phyloP scores from a whole-genome alignment of 2,113 vertebrate genomes.

The Cervus canadensis region DNA sequence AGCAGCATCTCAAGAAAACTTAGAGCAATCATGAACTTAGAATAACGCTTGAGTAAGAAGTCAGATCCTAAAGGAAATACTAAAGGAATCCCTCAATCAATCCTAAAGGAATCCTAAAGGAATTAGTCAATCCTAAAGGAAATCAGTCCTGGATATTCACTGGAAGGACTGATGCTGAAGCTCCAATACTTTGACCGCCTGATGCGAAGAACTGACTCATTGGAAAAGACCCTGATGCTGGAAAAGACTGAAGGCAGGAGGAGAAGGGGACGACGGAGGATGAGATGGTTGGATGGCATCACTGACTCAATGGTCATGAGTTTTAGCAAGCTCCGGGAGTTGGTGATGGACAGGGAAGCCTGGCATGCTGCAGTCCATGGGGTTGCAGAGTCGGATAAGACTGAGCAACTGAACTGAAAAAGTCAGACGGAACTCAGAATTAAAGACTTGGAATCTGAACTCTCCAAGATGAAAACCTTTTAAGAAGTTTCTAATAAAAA shows the following conservation, averaged over 20 bases:
- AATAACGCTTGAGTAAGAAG: not conserved
- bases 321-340: not conserved
- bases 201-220: not conserved
- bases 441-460: not conserved
- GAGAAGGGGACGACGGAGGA: not conserved
- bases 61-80: not conserved
- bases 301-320: not conserved
- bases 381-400: not conserved
- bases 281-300: not conserved
- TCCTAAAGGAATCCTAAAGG: not conserved
- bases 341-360: not conserved
- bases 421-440: not conserved
- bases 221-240: not conserved
- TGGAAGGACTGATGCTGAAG: not conserved
- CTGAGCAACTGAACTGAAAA: not conserved
- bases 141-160: not conserved
- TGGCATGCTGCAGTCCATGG: not conserved
- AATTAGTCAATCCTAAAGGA: not conserved
- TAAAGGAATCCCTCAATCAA: not conserved
- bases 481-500: not conserved
- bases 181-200: not conserved
- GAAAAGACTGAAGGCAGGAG: not conserved
- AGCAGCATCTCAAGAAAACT: not conserved
- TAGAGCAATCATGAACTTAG: not conserved
- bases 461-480: not conserved